phyloP scores from a whole-genome alignment of 2,113 vertebrate species.

The Oryctolagus cuniculus region mOryCun1.1 NC_091432.1:213703501-213704000 shows the following conservation, averaged over 20 bases:
- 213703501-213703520: neutral
- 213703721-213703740: neutral
- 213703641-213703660: neutral
- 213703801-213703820: neutral
- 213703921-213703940: too few relatives aligned
- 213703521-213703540: neutral
- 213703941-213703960: too few relatives aligned
- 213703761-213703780: neutral
- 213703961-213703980: too few relatives aligned
- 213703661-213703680: neutral
- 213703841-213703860: neutral
- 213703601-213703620: neutral
- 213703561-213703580: neutral
- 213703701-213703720: neutral
- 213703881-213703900: neutral
- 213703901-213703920: too few relatives aligned
- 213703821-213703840: neutral
- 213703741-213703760: neutral
- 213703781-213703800: neutral
- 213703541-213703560: neutral
- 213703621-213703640: neutral
- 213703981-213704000: too few relatives aligned
- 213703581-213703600: neutral
- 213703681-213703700: neutral
- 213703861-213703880: neutral